Evolutionary conservation across 2,888 invertebrate genomes (phyloP).

Genomic region (Tribolium freemani): DNA sequence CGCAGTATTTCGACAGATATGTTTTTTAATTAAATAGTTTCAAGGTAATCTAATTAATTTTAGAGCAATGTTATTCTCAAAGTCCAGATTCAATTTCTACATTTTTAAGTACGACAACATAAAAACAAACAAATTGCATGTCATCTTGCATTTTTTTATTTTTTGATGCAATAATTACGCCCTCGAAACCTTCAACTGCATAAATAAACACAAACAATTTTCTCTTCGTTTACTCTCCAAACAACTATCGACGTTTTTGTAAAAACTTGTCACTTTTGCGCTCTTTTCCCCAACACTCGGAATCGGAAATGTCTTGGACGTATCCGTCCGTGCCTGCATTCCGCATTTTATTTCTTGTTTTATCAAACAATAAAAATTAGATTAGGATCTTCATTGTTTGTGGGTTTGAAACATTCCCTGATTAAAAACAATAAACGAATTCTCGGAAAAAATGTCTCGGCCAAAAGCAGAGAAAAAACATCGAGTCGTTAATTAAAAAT

Average conservation of each 20-base stretch:
- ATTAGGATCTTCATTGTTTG: slow-evolving; percentile 45
- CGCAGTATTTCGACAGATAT: slow-evolving; percentile 12
- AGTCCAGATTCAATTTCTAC: too few species aligned
- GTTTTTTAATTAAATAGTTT: slow-evolving; percentile 15
- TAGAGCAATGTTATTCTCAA: background rate
- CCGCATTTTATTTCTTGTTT: slow-evolving; percentile 42
- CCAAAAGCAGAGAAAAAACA: slow-evolving; percentile 47
- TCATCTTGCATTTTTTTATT: background rate
- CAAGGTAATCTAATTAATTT: slow-evolving; percentile 27
- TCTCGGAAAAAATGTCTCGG: slow-evolving; percentile 35
- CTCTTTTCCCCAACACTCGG: background rate
- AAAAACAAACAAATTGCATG: background rate
- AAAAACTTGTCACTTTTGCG: background rate
- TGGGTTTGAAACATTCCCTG: slow-evolving; percentile 18
- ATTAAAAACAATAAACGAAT: slow-evolving; percentile 40
- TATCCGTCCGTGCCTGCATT: slow-evolving; percentile 27
- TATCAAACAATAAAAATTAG: slow-evolving; percentile 44
- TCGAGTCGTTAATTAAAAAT: slow-evolving; percentile 53
- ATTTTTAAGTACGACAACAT: background rate
- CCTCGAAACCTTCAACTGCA: slow-evolving; percentile 16
- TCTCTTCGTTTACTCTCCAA: background rate
- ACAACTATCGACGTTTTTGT: background rate
- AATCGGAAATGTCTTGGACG: background rate
- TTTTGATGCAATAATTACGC: slow-evolving; percentile 23
- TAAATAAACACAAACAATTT: slow-evolving; percentile 8